Base-by-base conservation (phyloP, 2,113 vertebrate species). In the Phoenicopterus ruber region DNA sequence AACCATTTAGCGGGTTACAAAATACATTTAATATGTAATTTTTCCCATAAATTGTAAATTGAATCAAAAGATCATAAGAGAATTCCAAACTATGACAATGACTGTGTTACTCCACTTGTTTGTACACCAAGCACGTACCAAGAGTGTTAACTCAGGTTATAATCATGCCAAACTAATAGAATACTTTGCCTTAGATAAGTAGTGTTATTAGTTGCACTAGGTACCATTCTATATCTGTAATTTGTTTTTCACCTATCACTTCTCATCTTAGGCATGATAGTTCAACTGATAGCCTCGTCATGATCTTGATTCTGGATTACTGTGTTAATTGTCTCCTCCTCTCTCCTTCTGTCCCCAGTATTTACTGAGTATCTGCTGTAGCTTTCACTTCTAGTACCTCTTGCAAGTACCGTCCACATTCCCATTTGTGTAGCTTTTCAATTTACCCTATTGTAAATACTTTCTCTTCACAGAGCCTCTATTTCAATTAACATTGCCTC, bases 91-190 rank as follows among this genome's bases (percentile, higher is more conserved):
- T 67, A 42, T 52, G 38, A 67, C 26, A 74, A 20, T 59, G 65
- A 83, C 52, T 70, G 13, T 93, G 69, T 96, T 80, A 78, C 25
- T 93, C 50, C 46, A 61, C 29, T 93, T 7, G 6, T 95, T 90
- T 86, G 76, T 92, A 82, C 54, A 77, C 80, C 28, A 92, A 88
- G 77, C 59, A 71, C 8, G 6, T 79, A 90, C 76, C 61, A 93
- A 83, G 86, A 90, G 63, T 90, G 34, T 85, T 83, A 93, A 63
- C 92, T 96, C 94, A 97, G 95, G 95, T 94, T 96, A 71, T 83
- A 79, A 82, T 81, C 54, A 80, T n/a, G 67, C 90, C 90, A 96
- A 96, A 88, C 65, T 71, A 93, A 49, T 24, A 65, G 46, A 67
- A 57, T 92, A 86, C 44, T 90, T 95, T 96, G 88, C 90, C 96